Evolutionary conservation across 2,113 vertebrate genomes (phyloP).

Genomic region (Crocuta crocuta): DNA sequence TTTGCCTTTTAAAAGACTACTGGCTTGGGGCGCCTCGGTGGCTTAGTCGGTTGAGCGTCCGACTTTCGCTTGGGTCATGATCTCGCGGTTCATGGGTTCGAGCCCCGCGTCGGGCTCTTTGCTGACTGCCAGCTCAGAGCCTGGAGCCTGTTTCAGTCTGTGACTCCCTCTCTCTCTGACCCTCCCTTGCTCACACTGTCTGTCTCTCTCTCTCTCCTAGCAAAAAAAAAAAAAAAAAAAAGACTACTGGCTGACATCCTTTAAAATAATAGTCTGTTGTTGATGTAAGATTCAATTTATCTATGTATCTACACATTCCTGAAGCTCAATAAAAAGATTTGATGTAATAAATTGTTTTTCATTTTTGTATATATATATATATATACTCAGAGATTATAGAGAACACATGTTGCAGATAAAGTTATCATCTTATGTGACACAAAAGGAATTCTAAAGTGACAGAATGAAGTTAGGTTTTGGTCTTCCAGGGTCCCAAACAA

Average conservation of each 20-base stretch:
- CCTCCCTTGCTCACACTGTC: too few species aligned
- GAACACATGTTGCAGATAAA: conserved; percentile 34
- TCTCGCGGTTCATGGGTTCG: too few species aligned
- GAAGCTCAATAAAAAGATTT: conserved; percentile 40
- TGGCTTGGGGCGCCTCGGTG: neutral
- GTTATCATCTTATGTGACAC: neutral
- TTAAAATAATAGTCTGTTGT: neutral
- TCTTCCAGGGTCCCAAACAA: neutral
- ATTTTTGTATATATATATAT: neutral
- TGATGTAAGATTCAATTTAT: conserved; percentile 31
- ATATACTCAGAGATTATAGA: conserved; percentile 1
- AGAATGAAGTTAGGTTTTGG: neutral
- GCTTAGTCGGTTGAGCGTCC: too few species aligned
- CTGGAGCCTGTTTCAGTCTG: too few species aligned
- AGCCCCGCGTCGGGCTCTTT: too few species aligned
- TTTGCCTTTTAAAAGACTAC: conserved; percentile 19
- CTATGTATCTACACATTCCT: neutral
- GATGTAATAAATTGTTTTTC: conserved; percentile 33
- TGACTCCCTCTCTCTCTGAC: too few species aligned
- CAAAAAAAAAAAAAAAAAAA: too few species aligned
- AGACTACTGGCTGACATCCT: neutral
- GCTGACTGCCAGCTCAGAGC: too few species aligned
- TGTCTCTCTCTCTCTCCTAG: too few species aligned
- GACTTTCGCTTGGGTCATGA: too few species aligned
- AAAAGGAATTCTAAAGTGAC: conserved; percentile 2